Base-by-base conservation (phyloP, 2,113 vertebrate genomes). In the Dromiciops gliroides region DNA sequence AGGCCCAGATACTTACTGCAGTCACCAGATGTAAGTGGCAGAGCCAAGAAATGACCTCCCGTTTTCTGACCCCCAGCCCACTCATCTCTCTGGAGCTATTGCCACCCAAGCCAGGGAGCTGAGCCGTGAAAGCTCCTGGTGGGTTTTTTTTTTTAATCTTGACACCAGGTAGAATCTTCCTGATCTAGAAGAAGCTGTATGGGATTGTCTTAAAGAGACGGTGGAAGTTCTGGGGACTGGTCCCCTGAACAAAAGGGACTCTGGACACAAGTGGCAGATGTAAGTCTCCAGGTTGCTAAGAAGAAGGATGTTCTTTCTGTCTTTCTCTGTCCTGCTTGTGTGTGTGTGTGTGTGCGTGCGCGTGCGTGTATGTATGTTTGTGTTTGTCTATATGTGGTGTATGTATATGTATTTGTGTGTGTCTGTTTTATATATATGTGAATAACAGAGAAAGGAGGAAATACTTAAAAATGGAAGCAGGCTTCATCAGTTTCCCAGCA, bases 391-490 rank as follows among this genome's bases (percentile, higher is more conserved):
- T 67, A 14, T 67, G 31, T 37, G 89, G 8, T 92, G 8, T 28
- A 26, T 88, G 83, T 51, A 26, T 94, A 90, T 91, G n/a, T n/a
- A 49, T 90, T n/a, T n/a, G 24, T 95, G 3, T 94, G 25, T 90
- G 37, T 24, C 60, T 96, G 6, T 94, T 96, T 93, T 56, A 51
- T 95, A 91, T 92, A 60, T 47, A 48, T 51, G 2, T 28, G 50
- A 89, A 90, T 93, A 56, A 50, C 96, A 89, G 96, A 75, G 67
- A 75, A 92, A 90, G 53, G 49, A 97, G 96, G 88, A 95, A 60
- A 44, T 95, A 52, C 90, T 94, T 96, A 0, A 88, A 90, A 90
- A 25, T 97, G n/a, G 50, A 96, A 96, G 92, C 50, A 94, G 95
- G 48, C 51, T 9, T 90, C 92, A 95, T 1, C 92, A 50, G 24